A percentile compares a stretch with the other conserved stretches of the same genome.
phyloP scores from a whole-genome alignment of 2,113 vertebrate genomes.

The Baryphthengus martii region DNA sequence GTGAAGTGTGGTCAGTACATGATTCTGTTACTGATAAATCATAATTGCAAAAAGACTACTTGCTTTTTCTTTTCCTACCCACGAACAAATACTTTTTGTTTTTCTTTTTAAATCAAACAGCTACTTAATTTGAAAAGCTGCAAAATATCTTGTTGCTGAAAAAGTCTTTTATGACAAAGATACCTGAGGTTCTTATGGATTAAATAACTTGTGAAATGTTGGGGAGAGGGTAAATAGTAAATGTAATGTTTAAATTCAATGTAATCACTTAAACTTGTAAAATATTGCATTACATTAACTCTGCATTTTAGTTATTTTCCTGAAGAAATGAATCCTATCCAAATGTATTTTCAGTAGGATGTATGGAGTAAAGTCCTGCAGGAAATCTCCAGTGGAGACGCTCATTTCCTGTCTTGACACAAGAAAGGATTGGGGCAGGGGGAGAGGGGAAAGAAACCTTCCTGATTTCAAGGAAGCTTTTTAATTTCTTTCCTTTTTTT shows the following conservation, averaged over 20 bases:
- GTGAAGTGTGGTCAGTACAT: not conserved
- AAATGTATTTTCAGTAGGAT: not conserved
- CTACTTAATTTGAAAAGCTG: not conserved
- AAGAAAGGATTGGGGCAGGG: not conserved
- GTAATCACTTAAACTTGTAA: not conserved
- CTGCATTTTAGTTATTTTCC: not conserved
- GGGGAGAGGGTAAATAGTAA: not conserved
- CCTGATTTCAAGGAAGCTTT: not conserved
- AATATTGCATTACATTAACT: not conserved
- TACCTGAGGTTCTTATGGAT: not conserved
- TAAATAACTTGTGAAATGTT: not conserved
- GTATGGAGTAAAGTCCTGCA: not conserved
- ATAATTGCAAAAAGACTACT: not conserved
- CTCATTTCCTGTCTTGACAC: not conserved
- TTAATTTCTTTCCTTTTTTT: not conserved
- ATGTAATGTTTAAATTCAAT: not conserved
- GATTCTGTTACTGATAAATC: not conserved
- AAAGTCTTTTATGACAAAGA: not conserved
- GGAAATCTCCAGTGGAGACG: not conserved
- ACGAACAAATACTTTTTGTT: not conserved
- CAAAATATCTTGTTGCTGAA: not conserved
- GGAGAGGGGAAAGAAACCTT: fast-evolving
- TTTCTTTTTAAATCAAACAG: not conserved
- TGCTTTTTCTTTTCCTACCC: not conserved
- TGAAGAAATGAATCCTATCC: not conserved